These are phyloP conservation scores for Acestrorhynchus altus DNA, from an alignment of 2,797 vertebrate species.

Conservation along the genomic window DNA sequence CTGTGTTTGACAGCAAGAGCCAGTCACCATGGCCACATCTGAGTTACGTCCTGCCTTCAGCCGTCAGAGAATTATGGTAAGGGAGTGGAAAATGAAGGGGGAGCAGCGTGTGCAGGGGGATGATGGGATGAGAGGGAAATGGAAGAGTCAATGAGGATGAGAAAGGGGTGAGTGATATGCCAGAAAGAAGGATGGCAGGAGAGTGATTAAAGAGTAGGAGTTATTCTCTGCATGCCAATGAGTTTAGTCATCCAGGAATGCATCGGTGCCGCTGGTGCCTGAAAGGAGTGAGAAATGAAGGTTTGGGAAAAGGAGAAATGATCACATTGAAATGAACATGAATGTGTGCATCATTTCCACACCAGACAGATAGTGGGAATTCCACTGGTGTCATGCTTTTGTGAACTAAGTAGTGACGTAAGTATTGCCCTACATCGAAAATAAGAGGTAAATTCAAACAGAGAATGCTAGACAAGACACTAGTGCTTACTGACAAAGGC, in stretches of 20 bases:
- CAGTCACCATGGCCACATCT: slow-evolving; percentile 52
- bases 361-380: no score
- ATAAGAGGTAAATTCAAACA: no score
- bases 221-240: slow-evolving; percentile 33
- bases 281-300: background rate
- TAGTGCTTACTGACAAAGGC: no score
- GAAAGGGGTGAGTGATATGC: slow-evolving; percentile 4
- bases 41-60: slow-evolving; percentile 57
- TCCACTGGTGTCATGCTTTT: no score
- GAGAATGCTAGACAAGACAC: no score
- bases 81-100: background rate
- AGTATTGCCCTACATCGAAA: no score
- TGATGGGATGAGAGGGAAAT: background rate
- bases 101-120: slow-evolving; percentile 25
- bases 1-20: slow-evolving; percentile 55
- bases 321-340: no score
- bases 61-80: slow-evolving; percentile 36
- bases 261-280: background rate
- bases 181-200: slow-evolving; percentile 27
- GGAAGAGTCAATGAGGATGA: slow-evolving; percentile 20
- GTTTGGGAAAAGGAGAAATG: background rate
- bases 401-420: no score
- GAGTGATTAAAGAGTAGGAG: slow-evolving; percentile 13
- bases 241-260: slow-evolving; percentile 41
- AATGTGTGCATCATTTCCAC: no score